Conservation (phyloP, 2,113 vertebrate genomes). For the Ochotona princeps region DNA sequence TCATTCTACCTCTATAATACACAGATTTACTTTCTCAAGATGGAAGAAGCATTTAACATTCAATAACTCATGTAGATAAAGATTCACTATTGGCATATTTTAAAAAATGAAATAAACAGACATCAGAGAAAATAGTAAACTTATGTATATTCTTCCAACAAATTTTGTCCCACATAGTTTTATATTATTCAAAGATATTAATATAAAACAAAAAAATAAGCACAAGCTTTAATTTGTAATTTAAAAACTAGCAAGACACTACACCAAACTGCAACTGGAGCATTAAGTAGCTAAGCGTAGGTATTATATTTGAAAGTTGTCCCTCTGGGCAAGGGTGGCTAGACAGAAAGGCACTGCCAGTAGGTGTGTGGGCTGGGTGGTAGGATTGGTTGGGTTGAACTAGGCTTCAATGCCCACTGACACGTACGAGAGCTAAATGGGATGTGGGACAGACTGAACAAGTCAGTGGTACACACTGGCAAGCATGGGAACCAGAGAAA, state of each 20-base stretch:
- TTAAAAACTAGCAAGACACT: constrained; percentile 46
- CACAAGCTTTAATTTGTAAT: not conserved
- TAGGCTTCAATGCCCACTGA: too few relatives aligned
- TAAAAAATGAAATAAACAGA: constrained; percentile 45
- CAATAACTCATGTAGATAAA: constrained; percentile 29
- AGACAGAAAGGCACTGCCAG: too few relatives aligned
- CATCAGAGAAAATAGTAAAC: constrained; percentile 12
- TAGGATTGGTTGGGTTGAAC: too few relatives aligned
- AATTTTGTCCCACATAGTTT: not conserved
- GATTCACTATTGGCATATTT: not conserved
- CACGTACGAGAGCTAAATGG: too few relatives aligned
- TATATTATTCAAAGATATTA: constrained; percentile 29
- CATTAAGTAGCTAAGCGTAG: constrained; percentile 35
- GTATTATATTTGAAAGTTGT: not conserved
- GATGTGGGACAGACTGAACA: too few relatives aligned
- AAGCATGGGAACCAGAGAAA: too few relatives aligned
- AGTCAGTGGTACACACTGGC: too few relatives aligned
- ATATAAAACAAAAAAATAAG: not conserved
- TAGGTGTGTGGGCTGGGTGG: too few relatives aligned
- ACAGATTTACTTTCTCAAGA: constrained; percentile 51
- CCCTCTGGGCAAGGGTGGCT: too few relatives aligned
- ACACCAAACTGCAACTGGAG: constrained; percentile 8
- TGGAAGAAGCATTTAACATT: constrained; percentile 41
- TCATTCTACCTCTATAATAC: constrained; percentile 1
- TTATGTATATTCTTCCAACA: not conserved